Conservation (phyloP, 2,113 vertebrate species). For the Chascanopsetta lugubris region DNA sequence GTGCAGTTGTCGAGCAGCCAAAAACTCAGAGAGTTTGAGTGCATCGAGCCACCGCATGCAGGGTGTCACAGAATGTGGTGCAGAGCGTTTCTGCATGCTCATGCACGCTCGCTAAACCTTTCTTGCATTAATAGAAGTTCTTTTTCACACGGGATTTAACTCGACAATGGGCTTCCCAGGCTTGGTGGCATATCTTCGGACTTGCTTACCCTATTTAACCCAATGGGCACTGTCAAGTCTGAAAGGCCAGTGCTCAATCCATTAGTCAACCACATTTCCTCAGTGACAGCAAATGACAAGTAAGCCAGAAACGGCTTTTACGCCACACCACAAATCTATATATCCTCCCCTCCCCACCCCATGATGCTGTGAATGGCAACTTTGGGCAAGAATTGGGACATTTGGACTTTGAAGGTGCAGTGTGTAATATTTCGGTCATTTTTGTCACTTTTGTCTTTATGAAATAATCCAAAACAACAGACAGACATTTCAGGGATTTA, state of each 20-base stretch:
- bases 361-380: background rate
- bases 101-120: slow-evolving; percentile 16
- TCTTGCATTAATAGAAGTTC: slow-evolving; percentile 8
- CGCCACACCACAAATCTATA: slow-evolving; percentile 5
- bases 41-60: background rate
- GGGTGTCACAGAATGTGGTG: slow-evolving; percentile 14
- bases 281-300: background rate
- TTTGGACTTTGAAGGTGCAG: background rate
- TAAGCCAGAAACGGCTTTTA: slow-evolving; percentile 1
- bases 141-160: slow-evolving; percentile 1
- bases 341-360: background rate
- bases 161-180: background rate
- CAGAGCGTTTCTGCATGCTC: background rate
- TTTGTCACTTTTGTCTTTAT: too few relatives aligned
- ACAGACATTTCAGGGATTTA: too few relatives aligned
- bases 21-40: background rate
- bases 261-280: slow-evolving; percentile 25
- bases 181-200: background rate
- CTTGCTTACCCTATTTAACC: slow-evolving; percentile 10
- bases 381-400: background rate
- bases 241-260: background rate
- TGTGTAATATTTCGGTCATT: too few relatives aligned
- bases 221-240: background rate
- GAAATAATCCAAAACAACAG: too few relatives aligned
- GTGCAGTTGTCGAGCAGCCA: slow-evolving; percentile 3